These are phyloP conservation scores for Pentalonia nigronervosa DNA, from an alignment of 1,140 invertebrate genomes.

Conservation along the genomic window DNA sequence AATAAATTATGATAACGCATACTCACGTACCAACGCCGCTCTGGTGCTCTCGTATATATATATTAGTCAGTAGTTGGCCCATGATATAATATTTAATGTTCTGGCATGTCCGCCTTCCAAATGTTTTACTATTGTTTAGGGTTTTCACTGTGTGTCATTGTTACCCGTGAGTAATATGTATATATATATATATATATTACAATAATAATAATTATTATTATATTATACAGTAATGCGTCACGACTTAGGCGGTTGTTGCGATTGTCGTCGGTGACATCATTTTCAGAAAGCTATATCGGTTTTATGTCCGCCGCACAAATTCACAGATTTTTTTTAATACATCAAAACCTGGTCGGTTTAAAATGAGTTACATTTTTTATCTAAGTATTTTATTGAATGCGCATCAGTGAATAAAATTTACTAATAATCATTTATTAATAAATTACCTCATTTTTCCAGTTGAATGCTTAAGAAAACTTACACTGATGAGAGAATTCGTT, in stretches of 20 bases:
- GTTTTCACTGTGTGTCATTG: background rate
- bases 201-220: background rate
- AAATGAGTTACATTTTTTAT: background rate
- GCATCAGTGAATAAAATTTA: background rate
- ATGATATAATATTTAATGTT: background rate
- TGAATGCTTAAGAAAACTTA: too few relatives aligned
- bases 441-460: too few relatives aligned
- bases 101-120: background rate
- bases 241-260: background rate
- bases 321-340: background rate
- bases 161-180: background rate
- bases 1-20: background rate
- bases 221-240: background rate
- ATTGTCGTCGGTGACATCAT: background rate
- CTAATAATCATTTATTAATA: too few relatives aligned
- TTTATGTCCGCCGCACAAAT: background rate
- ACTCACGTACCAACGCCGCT: background rate
- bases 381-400: background rate
- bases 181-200: background rate
- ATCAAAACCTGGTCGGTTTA: background rate
- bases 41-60: background rate
- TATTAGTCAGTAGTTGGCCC: background rate
- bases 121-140: slow-evolving; percentile 5
- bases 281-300: background rate
- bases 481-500: too few relatives aligned